Evolutionary conservation across 1,140 invertebrate species (phyloP).

Genomic region (Brachionus rotundiformis): DNA sequence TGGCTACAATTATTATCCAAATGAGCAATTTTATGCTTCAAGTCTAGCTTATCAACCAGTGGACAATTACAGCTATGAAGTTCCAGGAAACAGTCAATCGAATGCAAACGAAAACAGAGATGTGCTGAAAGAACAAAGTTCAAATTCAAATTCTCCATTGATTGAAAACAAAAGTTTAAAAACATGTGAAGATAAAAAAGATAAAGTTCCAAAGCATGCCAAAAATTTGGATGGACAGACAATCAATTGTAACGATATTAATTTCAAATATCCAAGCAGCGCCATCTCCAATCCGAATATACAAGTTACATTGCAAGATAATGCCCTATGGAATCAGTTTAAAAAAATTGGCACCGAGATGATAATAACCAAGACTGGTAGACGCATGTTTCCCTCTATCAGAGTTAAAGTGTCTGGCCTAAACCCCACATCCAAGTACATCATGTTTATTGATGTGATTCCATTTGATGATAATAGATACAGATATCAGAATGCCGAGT

Average conservation of each 20-base stretch:
- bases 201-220: not conserved
- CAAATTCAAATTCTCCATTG: not conserved
- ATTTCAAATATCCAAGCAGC: constrained; percentile 34
- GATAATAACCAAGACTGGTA: constrained; percentile 85
- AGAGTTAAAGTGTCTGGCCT: not conserved
- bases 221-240: not conserved
- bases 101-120: not conserved
- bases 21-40: not conserved
- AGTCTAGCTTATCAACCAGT: not conserved
- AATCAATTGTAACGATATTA: constrained; percentile 30
- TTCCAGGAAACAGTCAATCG: not conserved
- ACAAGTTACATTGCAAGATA: constrained; percentile 56
- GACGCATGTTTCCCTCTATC: constrained; percentile 46
- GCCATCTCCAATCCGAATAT: constrained; percentile 38
- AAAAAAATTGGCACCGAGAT: constrained; percentile 95
- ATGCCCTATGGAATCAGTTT: constrained; percentile 94
- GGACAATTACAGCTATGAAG: not conserved
- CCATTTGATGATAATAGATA: constrained; percentile 52
- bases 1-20: constrained; percentile 1
- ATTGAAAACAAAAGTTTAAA: not conserved
- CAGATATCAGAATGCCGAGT: constrained; percentile 41
- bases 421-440: constrained; percentile 23
- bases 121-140: not conserved
- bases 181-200: constrained; percentile 5
- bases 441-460: constrained; percentile 39